phyloP scores from a whole-genome alignment of 2,888 invertebrate species.

The Noctua comes region DNA sequence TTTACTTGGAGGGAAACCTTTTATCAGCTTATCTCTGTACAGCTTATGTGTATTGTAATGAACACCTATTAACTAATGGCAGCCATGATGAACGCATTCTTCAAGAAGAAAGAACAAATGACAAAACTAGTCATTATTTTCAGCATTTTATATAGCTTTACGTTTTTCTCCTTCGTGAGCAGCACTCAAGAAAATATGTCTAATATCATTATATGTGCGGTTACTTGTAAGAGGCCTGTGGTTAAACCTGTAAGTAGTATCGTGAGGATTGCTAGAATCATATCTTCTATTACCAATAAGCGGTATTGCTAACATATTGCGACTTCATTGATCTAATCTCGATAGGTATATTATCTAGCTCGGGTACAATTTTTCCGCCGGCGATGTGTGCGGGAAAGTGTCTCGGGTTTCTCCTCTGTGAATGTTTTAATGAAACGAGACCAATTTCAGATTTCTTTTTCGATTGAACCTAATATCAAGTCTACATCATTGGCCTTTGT shows the following conservation, averaged over 20 bases:
- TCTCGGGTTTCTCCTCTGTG: conserved; percentile 35
- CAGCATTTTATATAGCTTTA: background rate
- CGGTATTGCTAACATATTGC: conserved; percentile 38
- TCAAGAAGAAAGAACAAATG: conserved; percentile 6
- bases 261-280: conserved; percentile 14
- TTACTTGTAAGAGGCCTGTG: conserved; percentile 39
- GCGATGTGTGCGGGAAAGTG: conserved; percentile 39
- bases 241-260: conserved; percentile 44
- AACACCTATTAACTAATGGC: conserved; percentile 46
- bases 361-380: conserved; percentile 30
- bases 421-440: conserved; percentile 7
- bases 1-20: conserved; percentile 60
- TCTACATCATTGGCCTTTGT: background rate
- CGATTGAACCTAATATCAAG: background rate
- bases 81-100: conserved; percentile 14
- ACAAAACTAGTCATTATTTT: background rate
- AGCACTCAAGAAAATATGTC: conserved; percentile 26
- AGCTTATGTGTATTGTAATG: conserved; percentile 62
- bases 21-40: conserved; percentile 66
- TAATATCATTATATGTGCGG: conserved; percentile 21
- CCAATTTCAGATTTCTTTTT: conserved; percentile 4
- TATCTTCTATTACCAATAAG: conserved; percentile 34
- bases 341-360: conserved; percentile 21
- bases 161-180: background rate
- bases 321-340: conserved; percentile 52